phyloP scores from a whole-genome alignment of 2,888 invertebrate species.

The Antitype chi region DNA sequence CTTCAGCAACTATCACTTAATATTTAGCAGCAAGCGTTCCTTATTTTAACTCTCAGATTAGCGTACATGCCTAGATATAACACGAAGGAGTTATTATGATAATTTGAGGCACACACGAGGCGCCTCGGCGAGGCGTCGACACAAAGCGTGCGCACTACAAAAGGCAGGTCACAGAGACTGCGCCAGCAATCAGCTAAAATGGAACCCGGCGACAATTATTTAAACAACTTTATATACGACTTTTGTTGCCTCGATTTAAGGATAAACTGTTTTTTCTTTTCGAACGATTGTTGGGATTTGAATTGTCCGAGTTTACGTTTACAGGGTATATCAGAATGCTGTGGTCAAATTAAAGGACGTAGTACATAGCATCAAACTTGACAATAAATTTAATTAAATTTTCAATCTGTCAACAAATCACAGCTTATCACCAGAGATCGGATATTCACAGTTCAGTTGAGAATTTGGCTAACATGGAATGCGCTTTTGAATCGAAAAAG shows the following conservation, averaged over 20 bases:
- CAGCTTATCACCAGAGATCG: too few species aligned
- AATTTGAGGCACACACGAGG: slow-evolving; percentile 60
- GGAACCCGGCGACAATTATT: slow-evolving; percentile 68
- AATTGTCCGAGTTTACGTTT: neutral
- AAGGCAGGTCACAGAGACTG: slow-evolving; percentile 69
- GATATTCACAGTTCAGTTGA: too few species aligned
- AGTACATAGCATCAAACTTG: too few species aligned
- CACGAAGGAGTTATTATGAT: slow-evolving; percentile 48
- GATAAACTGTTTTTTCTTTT: slow-evolving; percentile 43
- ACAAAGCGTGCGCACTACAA: slow-evolving; percentile 70
- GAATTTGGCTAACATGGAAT: too few species aligned
- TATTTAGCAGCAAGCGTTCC: neutral
- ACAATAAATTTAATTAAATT: too few species aligned
- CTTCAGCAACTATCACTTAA: neutral
- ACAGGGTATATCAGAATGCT: too few species aligned
- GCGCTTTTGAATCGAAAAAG: too few species aligned
- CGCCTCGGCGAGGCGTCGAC: slow-evolving; percentile 65
- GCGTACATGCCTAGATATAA: slow-evolving; percentile 9
- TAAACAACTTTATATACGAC: slow-evolving; percentile 69
- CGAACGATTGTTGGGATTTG: neutral
- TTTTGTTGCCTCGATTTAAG: slow-evolving; percentile 60
- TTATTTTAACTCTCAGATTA: slow-evolving; percentile 29
- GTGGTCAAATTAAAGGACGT: too few species aligned
- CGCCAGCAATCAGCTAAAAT: slow-evolving; percentile 82
- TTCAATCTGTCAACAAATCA: too few species aligned